Base-by-base conservation (phyloP, 1,140 invertebrate genomes). In the Homalodisca vitripennis region DNA sequence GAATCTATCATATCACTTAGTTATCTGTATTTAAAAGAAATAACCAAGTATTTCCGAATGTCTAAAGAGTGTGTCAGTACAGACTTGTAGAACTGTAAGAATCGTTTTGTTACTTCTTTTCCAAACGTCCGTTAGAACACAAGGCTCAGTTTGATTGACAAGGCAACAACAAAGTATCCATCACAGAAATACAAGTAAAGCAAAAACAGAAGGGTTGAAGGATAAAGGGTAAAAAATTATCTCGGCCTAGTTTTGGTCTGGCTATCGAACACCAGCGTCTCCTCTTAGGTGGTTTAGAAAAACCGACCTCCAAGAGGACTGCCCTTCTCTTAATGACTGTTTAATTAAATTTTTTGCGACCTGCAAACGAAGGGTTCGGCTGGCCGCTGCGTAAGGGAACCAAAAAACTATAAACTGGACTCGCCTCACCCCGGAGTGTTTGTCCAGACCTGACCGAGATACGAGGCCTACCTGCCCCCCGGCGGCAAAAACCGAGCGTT, bases 361-460 rank as follows among this genome's bases (percentile, higher is more conserved):
- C 12, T 3, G 20, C 12, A 53, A 60, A 29, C 55, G 55, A 60
- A 60, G 55, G 55, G 55, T n/a, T 60, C 24, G 27, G 3, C 26
- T n/a, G 55, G 13, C 55, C 48, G 55, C 6, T 6, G 27, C 10
- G n/a, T 53, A 22, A 53, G 34, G 17, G 34, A 6, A 41, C 34
- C 34, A 41, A 41, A 41, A 41, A 41, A 17, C 34, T 10, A 53
- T 12, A 53, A 53, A 53, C 48, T 22, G 48, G 55, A 26, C 55
- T 6, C 55, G 29, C 55, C 55, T 26, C 26, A 6, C 2, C 48
- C 24, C 26, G 24, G 24, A 26, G 55, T 30, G 55, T 60, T 60
- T 60, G 55, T 60, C 55, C 55, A 60, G 26, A n/a, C 55, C 55
- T 60, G 55, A 60, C 55, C 55, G 55, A 60, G 55, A 60, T 60